Percentiles rank a stretch among this genome's conserved stretches.
These are phyloP conservation scores for Melipona bicolor DNA, from an alignment of 2,888 invertebrate species.

Conservation along the genomic window DNA sequence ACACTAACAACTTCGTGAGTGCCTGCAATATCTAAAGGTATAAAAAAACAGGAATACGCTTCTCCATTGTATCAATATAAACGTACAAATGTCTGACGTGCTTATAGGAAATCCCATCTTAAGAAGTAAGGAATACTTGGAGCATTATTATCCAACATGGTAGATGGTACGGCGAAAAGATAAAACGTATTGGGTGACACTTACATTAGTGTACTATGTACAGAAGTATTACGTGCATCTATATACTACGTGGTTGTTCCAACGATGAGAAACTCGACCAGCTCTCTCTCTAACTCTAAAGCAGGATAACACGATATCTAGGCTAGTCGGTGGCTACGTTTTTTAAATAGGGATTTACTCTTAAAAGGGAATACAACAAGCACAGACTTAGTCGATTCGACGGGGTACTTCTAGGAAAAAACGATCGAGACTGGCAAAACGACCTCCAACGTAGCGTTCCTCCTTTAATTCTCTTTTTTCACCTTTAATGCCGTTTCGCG, in stretches of 20 bases:
- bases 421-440: background rate
- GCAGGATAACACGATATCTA: constrained; percentile 56
- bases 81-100: too few relatives aligned
- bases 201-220: constrained; percentile 1
- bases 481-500: background rate
- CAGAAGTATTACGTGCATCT: constrained; percentile 14
- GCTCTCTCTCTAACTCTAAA: constrained; percentile 21
- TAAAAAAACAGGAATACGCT: too few relatives aligned
- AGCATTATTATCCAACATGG: constrained; percentile 10
- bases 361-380: constrained; percentile 58
- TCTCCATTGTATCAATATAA: too few relatives aligned
- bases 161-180: constrained; percentile 20
- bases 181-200: constrained; percentile 42
- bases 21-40: too few relatives aligned
- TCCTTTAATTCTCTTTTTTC: background rate
- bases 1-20: too few relatives aligned
- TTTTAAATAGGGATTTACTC: constrained; percentile 64
- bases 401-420: constrained; percentile 56
- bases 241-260: constrained; percentile 26
- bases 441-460: constrained; percentile 2
- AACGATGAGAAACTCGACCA: constrained; percentile 45
- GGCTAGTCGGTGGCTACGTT: constrained; percentile 66
- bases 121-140: constrained; percentile 4
- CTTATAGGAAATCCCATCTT: too few relatives aligned
- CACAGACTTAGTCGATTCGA: constrained; percentile 23